Percentiles rank a stretch among this genome's conserved stretches.
phyloP scores from a whole-genome alignment of 1,140 invertebrate species.

The Cryptotermes secundus region DNA sequence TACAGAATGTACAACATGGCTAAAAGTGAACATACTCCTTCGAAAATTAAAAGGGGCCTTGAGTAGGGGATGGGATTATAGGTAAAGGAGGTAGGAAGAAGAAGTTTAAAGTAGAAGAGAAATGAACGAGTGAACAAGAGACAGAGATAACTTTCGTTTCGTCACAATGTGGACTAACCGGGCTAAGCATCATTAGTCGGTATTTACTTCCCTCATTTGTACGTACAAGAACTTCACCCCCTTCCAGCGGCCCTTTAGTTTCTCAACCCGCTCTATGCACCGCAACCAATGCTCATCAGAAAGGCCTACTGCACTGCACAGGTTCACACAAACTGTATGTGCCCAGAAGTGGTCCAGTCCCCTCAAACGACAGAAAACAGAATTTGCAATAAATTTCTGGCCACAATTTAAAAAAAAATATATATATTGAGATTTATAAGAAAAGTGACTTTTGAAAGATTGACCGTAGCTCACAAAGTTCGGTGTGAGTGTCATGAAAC shows the following conservation, averaged over 20 bases:
- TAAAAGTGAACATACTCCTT: not conserved
- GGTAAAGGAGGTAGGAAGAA: not conserved
- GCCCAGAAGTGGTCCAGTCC: not conserved
- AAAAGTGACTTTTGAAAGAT: no score
- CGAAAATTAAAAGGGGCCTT: not conserved
- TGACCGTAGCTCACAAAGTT: no score
- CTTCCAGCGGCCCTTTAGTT: not conserved
- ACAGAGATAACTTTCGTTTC: conserved; percentile 24
- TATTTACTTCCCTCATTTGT: conserved; percentile 33
- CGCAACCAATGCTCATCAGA: conserved; percentile 7
- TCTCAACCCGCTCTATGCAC: not conserved
- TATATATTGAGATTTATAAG: no score
- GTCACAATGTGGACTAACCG: conserved; percentile 32
- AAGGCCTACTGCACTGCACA: not conserved
- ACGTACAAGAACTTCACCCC: conserved; percentile 28
- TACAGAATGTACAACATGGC: conserved; percentile 1
- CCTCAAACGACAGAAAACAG: not conserved
- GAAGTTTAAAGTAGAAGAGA: conserved; percentile 15
- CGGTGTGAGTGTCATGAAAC: no score
- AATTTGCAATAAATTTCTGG: no score
- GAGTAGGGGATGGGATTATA: not conserved
- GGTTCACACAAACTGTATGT: conserved; percentile 10
- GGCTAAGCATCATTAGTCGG: conserved; percentile 34
- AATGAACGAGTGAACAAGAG: conserved; percentile 21
- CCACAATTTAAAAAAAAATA: no score